phyloP scores from a whole-genome alignment of 2,888 invertebrate genomes.

The Schizotus pectinicornis region DNA sequence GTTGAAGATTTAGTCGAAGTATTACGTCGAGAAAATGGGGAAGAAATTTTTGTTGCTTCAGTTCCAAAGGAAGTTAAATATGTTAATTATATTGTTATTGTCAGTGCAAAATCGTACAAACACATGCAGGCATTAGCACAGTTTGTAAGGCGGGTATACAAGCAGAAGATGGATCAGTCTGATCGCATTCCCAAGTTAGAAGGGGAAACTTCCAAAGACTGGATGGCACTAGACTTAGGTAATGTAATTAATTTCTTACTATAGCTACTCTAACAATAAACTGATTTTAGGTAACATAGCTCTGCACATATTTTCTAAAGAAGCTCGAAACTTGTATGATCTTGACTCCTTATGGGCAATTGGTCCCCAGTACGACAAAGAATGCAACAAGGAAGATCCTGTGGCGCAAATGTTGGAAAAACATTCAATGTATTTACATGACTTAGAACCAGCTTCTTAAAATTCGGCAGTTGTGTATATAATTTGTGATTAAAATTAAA shows the following conservation, averaged over 20 bases:
- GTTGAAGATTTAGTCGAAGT: conserved; percentile 83
- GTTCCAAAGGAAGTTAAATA: conserved; percentile 79
- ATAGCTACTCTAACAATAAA: no score
- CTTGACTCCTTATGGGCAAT: conserved; percentile 91
- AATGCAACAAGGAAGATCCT: conserved; percentile 67
- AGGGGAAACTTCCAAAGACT: conserved; percentile 76
- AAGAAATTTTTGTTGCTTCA: conserved; percentile 79
- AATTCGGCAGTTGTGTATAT: conserved; percentile 10
- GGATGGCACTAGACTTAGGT: conserved; percentile 93
- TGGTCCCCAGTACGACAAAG: conserved; percentile 80
- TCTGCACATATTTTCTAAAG: conserved; percentile 81
- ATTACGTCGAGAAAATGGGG: conserved; percentile 77
- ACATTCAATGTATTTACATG: conserved; percentile 69
- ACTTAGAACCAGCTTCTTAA: conserved; percentile 65
- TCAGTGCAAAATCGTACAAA: conserved; percentile 73
- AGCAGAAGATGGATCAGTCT: conserved; percentile 67
- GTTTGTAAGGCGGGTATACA: conserved; percentile 78
- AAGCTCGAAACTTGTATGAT: conserved; percentile 77
- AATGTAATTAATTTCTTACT: no score
- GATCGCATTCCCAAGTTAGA: conserved; percentile 80
- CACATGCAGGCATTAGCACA: conserved; percentile 78
- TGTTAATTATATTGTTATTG: conserved; percentile 85
- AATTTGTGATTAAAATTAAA: background rate
- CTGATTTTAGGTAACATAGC: conserved; percentile 82
- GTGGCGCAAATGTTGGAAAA: conserved; percentile 70